Conservation (phyloP, 2,888 invertebrate genomes). For the Heliothis peltigera region DNA sequence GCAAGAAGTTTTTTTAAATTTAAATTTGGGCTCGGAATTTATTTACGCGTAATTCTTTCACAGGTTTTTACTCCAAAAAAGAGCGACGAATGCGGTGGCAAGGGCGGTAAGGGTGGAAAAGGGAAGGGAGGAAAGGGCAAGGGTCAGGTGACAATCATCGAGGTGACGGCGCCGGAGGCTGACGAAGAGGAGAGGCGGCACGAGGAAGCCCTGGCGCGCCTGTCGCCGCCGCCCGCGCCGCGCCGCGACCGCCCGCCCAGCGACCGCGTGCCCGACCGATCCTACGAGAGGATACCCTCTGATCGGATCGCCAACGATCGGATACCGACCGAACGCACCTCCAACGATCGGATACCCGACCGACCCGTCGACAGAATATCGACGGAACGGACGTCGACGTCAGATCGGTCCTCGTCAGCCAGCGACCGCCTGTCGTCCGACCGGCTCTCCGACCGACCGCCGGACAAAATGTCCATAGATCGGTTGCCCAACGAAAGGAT, state of each 20-base stretch:
- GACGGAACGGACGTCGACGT: slow-evolving; percentile 62
- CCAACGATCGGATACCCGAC: slow-evolving; percentile 60
- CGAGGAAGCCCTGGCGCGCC: slow-evolving; percentile 80
- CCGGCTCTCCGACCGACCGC: slow-evolving; percentile 61
- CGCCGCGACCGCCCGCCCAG: slow-evolving; percentile 59
- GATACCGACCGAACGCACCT: slow-evolving; percentile 61
- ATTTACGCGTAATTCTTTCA: background rate
- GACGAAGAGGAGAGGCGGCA: slow-evolving; percentile 84
- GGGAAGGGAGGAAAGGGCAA: slow-evolving; percentile 93
- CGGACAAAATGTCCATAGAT: slow-evolving; percentile 68
- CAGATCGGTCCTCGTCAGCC: slow-evolving; percentile 66
- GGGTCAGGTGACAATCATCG: slow-evolving; percentile 93
- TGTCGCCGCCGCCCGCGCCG: slow-evolving; percentile 76
- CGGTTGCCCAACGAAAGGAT: slow-evolving; percentile 68
- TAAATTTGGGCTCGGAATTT: background rate
- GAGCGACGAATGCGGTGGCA: slow-evolving; percentile 92
- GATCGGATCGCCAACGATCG: slow-evolving; percentile 53
- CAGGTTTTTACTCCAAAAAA: slow-evolving; percentile 89
- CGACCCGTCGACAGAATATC: slow-evolving; percentile 61
- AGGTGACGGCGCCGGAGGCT: slow-evolving; percentile 83
- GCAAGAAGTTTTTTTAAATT: background rate
- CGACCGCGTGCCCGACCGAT: slow-evolving; percentile 61
- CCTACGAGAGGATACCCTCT: slow-evolving; percentile 58
- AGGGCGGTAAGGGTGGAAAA: slow-evolving; percentile 93
- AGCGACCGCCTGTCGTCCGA: slow-evolving; percentile 68